phyloP scores from a whole-genome alignment of 2,797 vertebrate genomes.

The Coregonus ussuriensis region DNA sequence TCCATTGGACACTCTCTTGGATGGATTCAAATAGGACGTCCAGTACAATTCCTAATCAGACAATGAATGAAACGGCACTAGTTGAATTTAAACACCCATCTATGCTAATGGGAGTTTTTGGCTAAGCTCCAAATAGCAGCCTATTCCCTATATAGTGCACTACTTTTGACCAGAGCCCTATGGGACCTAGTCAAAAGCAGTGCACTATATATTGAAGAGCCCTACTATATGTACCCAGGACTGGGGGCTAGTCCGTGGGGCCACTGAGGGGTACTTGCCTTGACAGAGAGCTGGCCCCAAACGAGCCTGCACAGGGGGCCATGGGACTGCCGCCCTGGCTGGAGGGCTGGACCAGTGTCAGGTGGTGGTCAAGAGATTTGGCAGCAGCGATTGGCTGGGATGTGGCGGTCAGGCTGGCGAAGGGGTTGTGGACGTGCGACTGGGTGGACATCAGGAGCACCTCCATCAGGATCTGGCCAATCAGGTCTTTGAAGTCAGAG shows the following conservation, averaged over 20 bases:
- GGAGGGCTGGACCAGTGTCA: slow-evolving; percentile 84
- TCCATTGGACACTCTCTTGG: neutral
- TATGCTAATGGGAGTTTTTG: neutral
- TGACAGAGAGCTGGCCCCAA: slow-evolving; percentile 91
- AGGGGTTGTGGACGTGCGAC: slow-evolving; percentile 91
- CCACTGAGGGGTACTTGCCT: slow-evolving; percentile 82
- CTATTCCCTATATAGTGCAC: too few relatives aligned
- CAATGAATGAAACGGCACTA: neutral
- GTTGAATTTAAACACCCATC: neutral
- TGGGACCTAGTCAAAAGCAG: too few relatives aligned
- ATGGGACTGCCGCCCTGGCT: slow-evolving; percentile 91
- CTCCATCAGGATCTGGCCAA: slow-evolving; percentile 98
- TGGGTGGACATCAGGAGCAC: slow-evolving; percentile 98
- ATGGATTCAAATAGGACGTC: neutral
- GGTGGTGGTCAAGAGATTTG: slow-evolving; percentile 88
- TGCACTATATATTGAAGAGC: too few relatives aligned
- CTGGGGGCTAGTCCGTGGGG: neutral
- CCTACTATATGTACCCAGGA: neutral
- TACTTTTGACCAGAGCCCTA: too few relatives aligned
- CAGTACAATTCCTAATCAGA: neutral
- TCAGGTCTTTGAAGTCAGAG: slow-evolving; percentile 97
- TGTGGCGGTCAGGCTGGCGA: slow-evolving; percentile 96
- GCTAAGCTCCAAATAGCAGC: neutral
- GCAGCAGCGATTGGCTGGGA: slow-evolving; percentile 93
- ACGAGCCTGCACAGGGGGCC: slow-evolving; percentile 86